Evolutionary conservation across 1,140 invertebrate species (phyloP), one percentile per base, ranked within the genome.

Genomic region (Plodia interpunctella): DNA sequence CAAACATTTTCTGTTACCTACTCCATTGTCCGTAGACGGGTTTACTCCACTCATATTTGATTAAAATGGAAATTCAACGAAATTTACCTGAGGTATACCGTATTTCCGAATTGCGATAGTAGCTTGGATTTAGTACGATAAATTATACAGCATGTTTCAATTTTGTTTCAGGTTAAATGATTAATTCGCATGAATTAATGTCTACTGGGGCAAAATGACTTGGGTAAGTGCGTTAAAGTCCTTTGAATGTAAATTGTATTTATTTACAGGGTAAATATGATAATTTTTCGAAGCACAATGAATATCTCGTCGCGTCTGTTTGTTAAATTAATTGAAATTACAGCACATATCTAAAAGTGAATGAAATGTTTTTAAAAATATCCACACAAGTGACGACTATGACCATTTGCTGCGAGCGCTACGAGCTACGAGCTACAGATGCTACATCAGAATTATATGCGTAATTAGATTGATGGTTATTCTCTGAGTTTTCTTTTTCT

Each of bases 111-210:
- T 69, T 61, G 35, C 30, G 60, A 20, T 38, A 35, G 38, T 38
- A 50, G 17, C 35, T n/a, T 10, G 5, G 15, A n/a, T n/a, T 44
- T 15, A 15, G 38, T 44, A 32, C 9, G 30, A 1, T 9, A 32
- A 5, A 32, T 44, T 44, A 44, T 44, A 44, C 5, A 11, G 30
- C 11, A 4, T 32, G 30, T 32, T 32, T 32, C 30, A 32, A 32
- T 32, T 11, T 73, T 80, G 76, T 87, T 84, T 19, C 80, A 87
- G 84, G 72, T 74, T 65, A 60, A 68, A 84, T 85, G 82, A 54
- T 75, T 72, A 55, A 58, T n/a, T 54, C 60, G 56, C 55, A 57
- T n/a, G 35, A 59, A 60, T 13, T 60, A 62, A 66, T 56, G 55
- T 60, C 18, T 21, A 59, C 64, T 57, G 62, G 64, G 63, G 70